Percentiles rank a stretch among this genome's conserved stretches.
Conservation (phyloP, 2,888 invertebrate species). For the Lepidochrysops patricia region DNA sequence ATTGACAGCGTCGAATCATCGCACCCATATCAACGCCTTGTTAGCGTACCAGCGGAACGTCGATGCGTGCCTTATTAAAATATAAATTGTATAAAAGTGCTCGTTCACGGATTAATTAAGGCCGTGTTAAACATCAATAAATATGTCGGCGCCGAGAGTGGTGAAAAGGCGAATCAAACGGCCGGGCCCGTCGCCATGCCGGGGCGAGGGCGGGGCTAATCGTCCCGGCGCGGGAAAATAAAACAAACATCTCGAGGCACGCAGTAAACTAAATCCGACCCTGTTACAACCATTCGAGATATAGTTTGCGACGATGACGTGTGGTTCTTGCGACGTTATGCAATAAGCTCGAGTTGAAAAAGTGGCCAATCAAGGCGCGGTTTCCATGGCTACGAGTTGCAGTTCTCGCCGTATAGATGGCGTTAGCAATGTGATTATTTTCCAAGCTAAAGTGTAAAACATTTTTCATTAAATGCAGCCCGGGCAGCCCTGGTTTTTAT, state of each 20-base stretch:
- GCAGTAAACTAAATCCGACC: conserved; percentile 36
- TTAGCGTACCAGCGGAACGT: neutral
- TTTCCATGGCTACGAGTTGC: conserved; percentile 56
- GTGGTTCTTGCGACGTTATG: conserved; percentile 40
- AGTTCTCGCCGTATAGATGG: conserved; percentile 48
- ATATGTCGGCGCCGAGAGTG: conserved; percentile 11
- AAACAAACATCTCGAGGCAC: conserved; percentile 27
- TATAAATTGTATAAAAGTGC: conserved; percentile 4
- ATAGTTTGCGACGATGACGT: conserved; percentile 34
- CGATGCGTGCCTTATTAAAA: conserved; percentile 10
- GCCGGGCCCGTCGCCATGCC: conserved; percentile 62
- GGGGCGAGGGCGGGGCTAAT: conserved; percentile 66
- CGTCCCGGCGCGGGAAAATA: conserved; percentile 32
- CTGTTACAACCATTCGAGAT: conserved; percentile 35
- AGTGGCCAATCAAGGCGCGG: conserved; percentile 67
- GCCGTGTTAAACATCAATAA: conserved; percentile 11
- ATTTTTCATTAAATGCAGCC: neutral
- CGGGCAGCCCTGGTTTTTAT: neutral
- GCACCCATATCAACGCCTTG: neutral
- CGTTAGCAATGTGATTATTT: conserved; percentile 27
- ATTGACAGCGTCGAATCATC: neutral
- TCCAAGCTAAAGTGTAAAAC: no score
- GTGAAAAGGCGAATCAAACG: conserved; percentile 45
- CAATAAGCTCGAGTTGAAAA: conserved; percentile 30
- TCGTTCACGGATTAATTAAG: conserved; percentile 6